Evolutionary conservation across 1,140 invertebrate species (phyloP).

Genomic region (Ips nitidus): DNA sequence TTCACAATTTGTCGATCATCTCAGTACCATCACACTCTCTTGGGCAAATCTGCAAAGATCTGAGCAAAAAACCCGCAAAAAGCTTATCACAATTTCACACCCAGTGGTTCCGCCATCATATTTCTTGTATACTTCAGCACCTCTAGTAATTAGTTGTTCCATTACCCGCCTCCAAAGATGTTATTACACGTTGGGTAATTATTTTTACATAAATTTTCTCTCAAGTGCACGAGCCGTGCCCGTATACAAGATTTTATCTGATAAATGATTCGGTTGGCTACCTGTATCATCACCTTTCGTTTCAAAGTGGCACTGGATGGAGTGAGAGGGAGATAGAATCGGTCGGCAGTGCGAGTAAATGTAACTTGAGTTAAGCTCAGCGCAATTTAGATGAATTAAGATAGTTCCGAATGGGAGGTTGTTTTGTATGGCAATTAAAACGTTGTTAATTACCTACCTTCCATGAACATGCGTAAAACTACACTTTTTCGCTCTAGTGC

Average conservation of each 20-base stretch:
- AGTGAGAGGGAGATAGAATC: background rate
- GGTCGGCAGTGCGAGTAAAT: background rate
- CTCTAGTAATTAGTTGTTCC: slow-evolving; percentile 8
- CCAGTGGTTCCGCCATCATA: background rate
- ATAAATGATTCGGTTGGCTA: slow-evolving; percentile 6
- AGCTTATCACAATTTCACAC: slow-evolving; percentile 10
- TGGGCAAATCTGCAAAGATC: background rate
- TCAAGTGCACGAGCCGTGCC: slow-evolving; percentile 2
- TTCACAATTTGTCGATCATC: slow-evolving; percentile 19
- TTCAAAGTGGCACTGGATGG: background rate
- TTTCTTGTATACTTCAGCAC: slow-evolving; percentile 7
- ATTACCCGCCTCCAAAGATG: slow-evolving; percentile 1
- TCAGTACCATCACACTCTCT: background rate
- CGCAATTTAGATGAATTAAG: slow-evolving; percentile 27
- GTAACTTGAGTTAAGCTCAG: background rate
- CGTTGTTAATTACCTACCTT: too few relatives aligned
- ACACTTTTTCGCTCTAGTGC: too few relatives aligned
- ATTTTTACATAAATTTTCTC: slow-evolving; percentile 20
- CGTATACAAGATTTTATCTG: slow-evolving; percentile 12
- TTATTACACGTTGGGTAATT: slow-evolving; percentile 5
- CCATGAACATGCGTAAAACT: too few relatives aligned
- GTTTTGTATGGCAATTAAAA: slow-evolving; percentile 1
- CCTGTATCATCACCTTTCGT: too few relatives aligned
- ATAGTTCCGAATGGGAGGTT: slow-evolving; percentile 19
- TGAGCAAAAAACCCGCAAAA: too few relatives aligned